Conservation (phyloP, 1,140 invertebrate genomes). For the Bombus waltoni region DNA sequence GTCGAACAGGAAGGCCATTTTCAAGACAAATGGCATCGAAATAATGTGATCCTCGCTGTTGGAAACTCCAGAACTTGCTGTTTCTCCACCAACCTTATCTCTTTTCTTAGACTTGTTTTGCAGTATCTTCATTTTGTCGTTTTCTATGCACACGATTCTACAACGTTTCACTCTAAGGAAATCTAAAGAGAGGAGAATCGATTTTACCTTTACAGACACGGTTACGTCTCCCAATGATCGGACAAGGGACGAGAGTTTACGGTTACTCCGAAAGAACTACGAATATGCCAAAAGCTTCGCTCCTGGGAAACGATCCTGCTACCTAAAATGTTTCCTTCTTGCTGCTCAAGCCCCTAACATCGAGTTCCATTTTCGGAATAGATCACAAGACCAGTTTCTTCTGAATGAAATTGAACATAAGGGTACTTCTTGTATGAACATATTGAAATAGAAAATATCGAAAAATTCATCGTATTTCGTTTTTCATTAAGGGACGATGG, state of each 20-base stretch:
- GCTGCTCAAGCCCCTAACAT: not conserved
- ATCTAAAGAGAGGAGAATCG: not conserved
- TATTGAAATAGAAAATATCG: not conserved
- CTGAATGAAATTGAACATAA: not conserved
- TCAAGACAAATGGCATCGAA: not conserved
- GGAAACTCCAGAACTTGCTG: not conserved
- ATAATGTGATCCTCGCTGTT: not conserved
- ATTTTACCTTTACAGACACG: not conserved
- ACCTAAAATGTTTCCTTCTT: not conserved
- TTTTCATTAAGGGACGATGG: not conserved
- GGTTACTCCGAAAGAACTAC: not conserved
- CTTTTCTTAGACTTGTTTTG: not conserved
- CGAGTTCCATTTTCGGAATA: not conserved
- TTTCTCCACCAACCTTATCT: conserved; percentile 5
- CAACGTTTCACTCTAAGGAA: not conserved
- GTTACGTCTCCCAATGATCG: not conserved
- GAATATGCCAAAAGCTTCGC: not conserved
- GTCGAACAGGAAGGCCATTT: not conserved
- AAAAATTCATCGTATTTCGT: not conserved
- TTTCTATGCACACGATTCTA: not conserved
- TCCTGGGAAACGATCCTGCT: not conserved
- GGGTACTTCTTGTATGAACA: not conserved
- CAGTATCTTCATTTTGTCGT: not conserved
- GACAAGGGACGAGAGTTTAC: not conserved
- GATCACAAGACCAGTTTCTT: not conserved